These are phyloP conservation scores for Macropis europaea DNA, from an alignment of 2,888 invertebrate species.

Conservation along the genomic window DNA sequence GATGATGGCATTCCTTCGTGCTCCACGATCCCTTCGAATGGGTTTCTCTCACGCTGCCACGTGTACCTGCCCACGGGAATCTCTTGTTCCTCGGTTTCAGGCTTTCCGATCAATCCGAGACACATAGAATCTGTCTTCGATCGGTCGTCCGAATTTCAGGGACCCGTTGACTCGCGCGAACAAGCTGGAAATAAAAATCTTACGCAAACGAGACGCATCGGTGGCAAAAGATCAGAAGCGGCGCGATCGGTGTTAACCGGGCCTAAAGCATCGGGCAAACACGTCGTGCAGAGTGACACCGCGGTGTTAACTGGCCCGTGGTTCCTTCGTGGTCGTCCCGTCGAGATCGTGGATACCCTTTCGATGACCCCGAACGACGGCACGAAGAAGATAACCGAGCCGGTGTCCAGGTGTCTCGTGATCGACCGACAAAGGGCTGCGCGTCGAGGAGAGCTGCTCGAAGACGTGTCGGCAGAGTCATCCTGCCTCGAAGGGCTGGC, in stretches of 20 bases:
- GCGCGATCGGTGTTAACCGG: constrained; percentile 50
- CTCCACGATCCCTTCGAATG: constrained; percentile 37
- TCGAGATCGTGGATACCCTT: constrained; percentile 63
- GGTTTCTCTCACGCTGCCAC: constrained; percentile 55
- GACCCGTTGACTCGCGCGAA: too few species aligned
- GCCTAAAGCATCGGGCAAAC: constrained; percentile 55
- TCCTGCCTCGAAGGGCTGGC: constrained; percentile 8
- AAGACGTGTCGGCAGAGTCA: constrained; percentile 50
- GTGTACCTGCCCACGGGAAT: constrained; percentile 45
- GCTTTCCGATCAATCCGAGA: background rate
- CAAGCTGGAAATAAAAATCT: too few species aligned
- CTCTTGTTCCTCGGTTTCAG: background rate
- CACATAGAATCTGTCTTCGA: too few species aligned
- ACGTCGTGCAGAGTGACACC: constrained; percentile 48
- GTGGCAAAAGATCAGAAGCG: constrained; percentile 44
- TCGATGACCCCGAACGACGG: constrained; percentile 50
- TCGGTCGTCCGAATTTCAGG: too few species aligned
- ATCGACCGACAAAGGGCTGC: constrained; percentile 61
- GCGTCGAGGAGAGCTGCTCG: constrained; percentile 25
- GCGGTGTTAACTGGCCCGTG: constrained; percentile 54
- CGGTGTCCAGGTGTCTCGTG: constrained; percentile 60
- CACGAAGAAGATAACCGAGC: constrained; percentile 50
- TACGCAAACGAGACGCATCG: too few species aligned
- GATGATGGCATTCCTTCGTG: constrained; percentile 68
- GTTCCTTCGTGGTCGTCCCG: constrained; percentile 25